phyloP scores from a whole-genome alignment of 2,888 invertebrate species.

The Halictus quadricinctus region DNA sequence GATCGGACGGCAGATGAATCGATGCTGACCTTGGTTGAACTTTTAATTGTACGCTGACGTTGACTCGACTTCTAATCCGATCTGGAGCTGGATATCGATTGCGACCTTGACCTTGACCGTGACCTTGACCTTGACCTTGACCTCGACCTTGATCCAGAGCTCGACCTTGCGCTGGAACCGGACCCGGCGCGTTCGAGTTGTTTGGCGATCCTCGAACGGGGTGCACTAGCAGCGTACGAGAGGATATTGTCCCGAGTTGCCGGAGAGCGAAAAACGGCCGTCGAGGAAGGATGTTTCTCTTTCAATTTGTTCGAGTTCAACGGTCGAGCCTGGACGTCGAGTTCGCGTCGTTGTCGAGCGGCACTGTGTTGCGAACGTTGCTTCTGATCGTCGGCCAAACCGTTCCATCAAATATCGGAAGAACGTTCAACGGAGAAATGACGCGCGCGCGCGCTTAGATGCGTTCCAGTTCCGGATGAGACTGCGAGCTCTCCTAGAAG shows the following conservation, averaged over 20 bases:
- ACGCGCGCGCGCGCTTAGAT: slow-evolving; percentile 66
- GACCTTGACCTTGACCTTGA: slow-evolving; percentile 20
- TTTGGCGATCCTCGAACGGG: not conserved
- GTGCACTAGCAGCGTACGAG: not conserved
- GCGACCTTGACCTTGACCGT: slow-evolving; percentile 33
- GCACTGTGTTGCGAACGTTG: slow-evolving; percentile 7
- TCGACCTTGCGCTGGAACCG: slow-evolving; percentile 14
- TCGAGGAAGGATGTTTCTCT: not conserved
- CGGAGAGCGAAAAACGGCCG: not conserved
- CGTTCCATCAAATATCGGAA: slow-evolving; percentile 10
- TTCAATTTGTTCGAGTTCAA: not conserved
- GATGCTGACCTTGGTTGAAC: slow-evolving; percentile 35
- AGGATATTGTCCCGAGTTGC: not conserved
- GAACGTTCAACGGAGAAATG: not conserved
- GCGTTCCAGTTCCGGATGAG: slow-evolving; percentile 79
- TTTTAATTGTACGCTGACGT: not conserved
- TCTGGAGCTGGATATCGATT: slow-evolving; percentile 16
- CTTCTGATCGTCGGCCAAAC: slow-evolving; percentile 1
- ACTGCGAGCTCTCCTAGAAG: slow-evolving; percentile 81
- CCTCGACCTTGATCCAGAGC: slow-evolving; percentile 30
- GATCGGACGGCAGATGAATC: not conserved
- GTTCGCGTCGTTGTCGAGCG: not conserved
- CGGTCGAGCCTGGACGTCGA: not conserved
- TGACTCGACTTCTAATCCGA: slow-evolving; percentile 8
- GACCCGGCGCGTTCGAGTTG: slow-evolving; percentile 1